Evolutionary conservation across 1,140 invertebrate genomes (phyloP).

Genomic region (Panagrolaimus sp.): DNA sequence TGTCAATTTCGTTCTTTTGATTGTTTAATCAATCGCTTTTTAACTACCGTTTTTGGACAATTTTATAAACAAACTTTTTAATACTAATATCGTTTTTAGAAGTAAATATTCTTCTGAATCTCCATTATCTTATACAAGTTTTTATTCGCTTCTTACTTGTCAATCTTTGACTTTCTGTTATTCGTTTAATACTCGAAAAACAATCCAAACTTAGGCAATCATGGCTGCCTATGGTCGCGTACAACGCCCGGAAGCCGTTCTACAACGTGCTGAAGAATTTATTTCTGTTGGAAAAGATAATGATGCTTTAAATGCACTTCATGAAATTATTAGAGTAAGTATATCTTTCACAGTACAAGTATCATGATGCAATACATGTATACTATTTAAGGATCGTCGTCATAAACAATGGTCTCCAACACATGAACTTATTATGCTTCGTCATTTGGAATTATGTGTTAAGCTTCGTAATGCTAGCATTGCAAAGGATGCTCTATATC

Average conservation of each 20-base stretch:
- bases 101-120: not conserved
- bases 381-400: conserved; percentile 73
- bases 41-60: too few species aligned
- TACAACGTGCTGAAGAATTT: conserved; percentile 62
- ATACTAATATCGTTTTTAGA: not conserved
- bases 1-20: not conserved
- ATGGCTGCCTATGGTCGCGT: conserved; percentile 10
- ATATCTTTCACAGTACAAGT: not conserved
- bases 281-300: conserved; percentile 75
- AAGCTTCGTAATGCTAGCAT: conserved; percentile 94
- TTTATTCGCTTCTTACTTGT: not conserved
- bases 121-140: not conserved
- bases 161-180: not conserved
- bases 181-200: too few species aligned
- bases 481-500: conserved; percentile 96
- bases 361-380: not conserved
- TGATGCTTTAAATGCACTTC: conserved; percentile 90
- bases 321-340: conserved; percentile 95
- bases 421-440: conserved; percentile 97
- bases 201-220: too few species aligned
- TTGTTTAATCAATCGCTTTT: not conserved
- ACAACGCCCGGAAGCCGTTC: conserved; percentile 48
- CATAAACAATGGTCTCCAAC: conserved; percentile 91
- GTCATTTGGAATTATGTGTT: conserved; percentile 94
- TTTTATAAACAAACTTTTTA: not conserved